Percentiles rank a stretch among this genome's conserved stretches.
phyloP scores from a whole-genome alignment of 1,140 invertebrate species.

The Drosophila kikkawai region DNA sequence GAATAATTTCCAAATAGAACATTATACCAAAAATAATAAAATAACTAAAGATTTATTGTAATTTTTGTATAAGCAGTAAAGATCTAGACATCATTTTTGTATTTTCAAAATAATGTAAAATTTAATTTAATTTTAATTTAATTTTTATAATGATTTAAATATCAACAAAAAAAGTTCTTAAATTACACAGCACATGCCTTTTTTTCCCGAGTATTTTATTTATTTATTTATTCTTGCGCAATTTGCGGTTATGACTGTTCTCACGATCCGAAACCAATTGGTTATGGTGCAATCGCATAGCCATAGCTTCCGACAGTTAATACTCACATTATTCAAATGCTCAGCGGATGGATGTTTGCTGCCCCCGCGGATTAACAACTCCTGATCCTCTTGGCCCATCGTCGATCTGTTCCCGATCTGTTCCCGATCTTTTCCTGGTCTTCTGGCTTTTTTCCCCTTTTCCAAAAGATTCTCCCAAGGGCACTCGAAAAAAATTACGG shows the following conservation, averaged over 20 bases:
- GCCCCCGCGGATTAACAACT: constrained; percentile 70
- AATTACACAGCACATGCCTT: not conserved
- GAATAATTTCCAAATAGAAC: not conserved
- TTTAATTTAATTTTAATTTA: no score
- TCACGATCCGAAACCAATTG: constrained; percentile 52
- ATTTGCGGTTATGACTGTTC: constrained; percentile 50
- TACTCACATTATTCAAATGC: constrained; percentile 75
- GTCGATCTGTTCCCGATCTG: not conserved
- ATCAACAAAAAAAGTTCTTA: not conserved
- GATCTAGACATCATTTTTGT: no score
- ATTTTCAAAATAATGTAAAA: no score
- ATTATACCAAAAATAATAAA: not conserved
- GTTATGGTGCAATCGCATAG: constrained; percentile 23
- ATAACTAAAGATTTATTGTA: no score
- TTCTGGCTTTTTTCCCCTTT: not conserved
- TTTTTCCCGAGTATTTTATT: not conserved
- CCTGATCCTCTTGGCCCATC: constrained; percentile 84
- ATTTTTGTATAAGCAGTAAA: no score
- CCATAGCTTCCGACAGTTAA: not conserved
- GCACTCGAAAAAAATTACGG: constrained; percentile 25
- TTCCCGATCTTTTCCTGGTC: not conserved
- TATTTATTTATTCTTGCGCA: constrained; percentile 16
- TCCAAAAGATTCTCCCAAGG: not conserved
- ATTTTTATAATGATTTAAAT: not conserved
- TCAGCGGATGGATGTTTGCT: constrained; percentile 77